Evolutionary conservation across 2,888 invertebrate species (phyloP).

Genomic region (Heliconius ismenius): DNA sequence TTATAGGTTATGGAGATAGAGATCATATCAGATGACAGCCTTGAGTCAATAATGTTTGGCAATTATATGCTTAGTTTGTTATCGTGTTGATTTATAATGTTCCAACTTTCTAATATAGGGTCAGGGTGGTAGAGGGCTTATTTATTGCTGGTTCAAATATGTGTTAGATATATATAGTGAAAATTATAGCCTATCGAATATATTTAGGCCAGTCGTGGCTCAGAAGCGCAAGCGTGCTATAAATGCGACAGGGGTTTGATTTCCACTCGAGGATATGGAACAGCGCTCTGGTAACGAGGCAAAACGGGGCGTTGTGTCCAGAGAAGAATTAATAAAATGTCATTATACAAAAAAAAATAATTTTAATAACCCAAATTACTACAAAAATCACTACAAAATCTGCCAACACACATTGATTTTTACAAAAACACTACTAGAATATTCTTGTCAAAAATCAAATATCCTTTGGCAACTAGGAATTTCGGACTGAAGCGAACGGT

Average conservation of each 20-base stretch:
- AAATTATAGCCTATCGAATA: background rate
- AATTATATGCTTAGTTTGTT: slow-evolving; percentile 44
- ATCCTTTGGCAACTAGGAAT: background rate
- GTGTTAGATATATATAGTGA: background rate
- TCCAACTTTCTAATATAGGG: background rate
- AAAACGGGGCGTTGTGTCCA: no score
- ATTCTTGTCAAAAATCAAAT: slow-evolving; percentile 5
- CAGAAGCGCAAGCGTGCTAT: no score
- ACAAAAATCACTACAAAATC: background rate
- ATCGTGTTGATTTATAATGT: slow-evolving; percentile 36
- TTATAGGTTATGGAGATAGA: slow-evolving; percentile 44
- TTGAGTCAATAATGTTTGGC: slow-evolving; percentile 44
- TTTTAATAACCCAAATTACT: background rate
- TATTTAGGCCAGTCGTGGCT: background rate
- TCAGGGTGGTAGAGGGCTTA: background rate
- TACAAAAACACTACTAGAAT: background rate
- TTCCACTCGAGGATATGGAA: no score
- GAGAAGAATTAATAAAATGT: background rate
- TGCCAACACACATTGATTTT: background rate
- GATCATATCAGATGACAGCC: slow-evolving; percentile 45
- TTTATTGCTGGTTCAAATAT: background rate
- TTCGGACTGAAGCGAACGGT: background rate
- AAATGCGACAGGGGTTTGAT: no score
- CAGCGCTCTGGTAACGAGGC: no score
- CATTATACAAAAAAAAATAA: background rate